These are phyloP conservation scores for Collichthys lucidus DNA, from an alignment of 2,113 vertebrate species.

Conservation along the genomic window DNA sequence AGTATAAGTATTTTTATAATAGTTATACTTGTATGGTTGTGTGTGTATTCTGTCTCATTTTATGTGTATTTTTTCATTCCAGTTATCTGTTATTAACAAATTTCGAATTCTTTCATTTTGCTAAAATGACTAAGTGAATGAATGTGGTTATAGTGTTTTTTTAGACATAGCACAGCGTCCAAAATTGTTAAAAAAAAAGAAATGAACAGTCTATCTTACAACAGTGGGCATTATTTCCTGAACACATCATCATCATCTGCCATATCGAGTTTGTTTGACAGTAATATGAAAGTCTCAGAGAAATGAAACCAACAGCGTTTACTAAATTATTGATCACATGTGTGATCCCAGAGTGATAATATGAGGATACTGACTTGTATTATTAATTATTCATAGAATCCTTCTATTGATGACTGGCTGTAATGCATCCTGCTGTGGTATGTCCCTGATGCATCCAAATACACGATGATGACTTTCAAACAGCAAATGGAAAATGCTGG, in stretches of 20 bases:
- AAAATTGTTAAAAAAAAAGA: not conserved
- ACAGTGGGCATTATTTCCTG: not conserved
- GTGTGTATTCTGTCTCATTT: not conserved
- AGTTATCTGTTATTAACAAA: not conserved
- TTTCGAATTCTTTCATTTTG: not conserved
- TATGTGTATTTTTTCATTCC: not conserved
- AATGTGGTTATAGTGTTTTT: not conserved
- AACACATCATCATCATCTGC: slow-evolving; percentile 16
- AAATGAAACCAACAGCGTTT: slow-evolving; percentile 44
- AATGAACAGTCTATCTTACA: not conserved
- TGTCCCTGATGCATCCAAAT: slow-evolving; percentile 37
- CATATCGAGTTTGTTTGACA: slow-evolving; percentile 23
- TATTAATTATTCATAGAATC: slow-evolving; percentile 74
- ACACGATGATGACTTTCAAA: slow-evolving; percentile 27
- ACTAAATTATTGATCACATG: slow-evolving; percentile 66
- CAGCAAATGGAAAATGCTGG: not conserved
- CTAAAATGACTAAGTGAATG: not conserved
- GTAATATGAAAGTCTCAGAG: slow-evolving; percentile 30
- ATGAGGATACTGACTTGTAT: slow-evolving; percentile 34
- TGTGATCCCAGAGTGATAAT: slow-evolving; percentile 53
- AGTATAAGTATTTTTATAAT: not conserved
- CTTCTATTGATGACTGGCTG: slow-evolving; percentile 54
- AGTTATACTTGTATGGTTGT: no score
- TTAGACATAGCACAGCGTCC: no score
- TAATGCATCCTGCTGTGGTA: slow-evolving; percentile 54